A percentile compares a stretch with the other conserved stretches of the same genome.
phyloP scores from a whole-genome alignment of 1,140 invertebrate genomes.

The Anastrepha ludens region DNA sequence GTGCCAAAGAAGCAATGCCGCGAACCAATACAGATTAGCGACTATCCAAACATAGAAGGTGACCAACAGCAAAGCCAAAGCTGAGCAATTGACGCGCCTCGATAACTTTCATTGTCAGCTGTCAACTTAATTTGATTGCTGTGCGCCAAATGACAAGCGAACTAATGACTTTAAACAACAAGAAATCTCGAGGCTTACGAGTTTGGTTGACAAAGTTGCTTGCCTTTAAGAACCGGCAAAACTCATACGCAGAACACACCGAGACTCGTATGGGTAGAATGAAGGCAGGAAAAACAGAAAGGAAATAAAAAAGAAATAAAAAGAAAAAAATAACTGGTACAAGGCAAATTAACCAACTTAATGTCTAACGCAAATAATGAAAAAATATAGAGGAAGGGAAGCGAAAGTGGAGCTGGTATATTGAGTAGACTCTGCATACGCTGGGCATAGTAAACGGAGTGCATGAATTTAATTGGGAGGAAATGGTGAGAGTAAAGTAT shows the following conservation, averaged over 20 bases:
- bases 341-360: not conserved
- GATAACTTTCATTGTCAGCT: constrained; percentile 45
- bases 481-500: constrained; percentile 17
- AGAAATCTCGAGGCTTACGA: not conserved
- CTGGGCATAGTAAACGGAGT: not conserved
- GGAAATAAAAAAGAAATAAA: not conserved
- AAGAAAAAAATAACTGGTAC: too few relatives aligned
- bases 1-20: not conserved
- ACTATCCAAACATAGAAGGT: constrained; percentile 37
- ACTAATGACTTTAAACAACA: constrained; percentile 32
- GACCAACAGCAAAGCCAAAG: constrained; percentile 22
- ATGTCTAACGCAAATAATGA: not conserved
- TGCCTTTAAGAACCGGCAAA: not conserved
- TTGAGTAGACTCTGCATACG: not conserved
- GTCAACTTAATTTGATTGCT: constrained; percentile 45
- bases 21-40: constrained; percentile 37
- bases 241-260: not conserved
- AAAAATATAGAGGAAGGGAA: not conserved
- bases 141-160: not conserved
- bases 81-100: constrained; percentile 36
- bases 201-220: not conserved
- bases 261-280: not conserved
- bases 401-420: constrained; percentile 10
- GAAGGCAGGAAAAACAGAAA: not conserved
- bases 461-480: constrained; percentile 5